Base-by-base conservation (phyloP, 2,113 vertebrate genomes). In the Nyctibius bracteatus region DNA sequence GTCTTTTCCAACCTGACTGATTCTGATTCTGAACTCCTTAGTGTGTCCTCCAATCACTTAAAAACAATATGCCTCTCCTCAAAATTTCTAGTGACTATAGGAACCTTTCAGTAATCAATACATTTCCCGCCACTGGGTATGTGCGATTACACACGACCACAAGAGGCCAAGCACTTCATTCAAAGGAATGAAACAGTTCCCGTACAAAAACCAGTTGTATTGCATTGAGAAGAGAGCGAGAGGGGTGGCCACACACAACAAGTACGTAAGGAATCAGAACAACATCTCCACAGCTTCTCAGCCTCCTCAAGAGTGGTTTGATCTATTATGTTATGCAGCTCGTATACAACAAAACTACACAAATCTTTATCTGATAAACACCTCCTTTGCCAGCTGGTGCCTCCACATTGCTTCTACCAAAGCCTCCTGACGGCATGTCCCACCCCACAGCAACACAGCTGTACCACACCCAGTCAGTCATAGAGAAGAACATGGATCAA, bases 341-440 rank as follows among this genome's bases (percentile, higher is more conserved):
- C 44, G 31, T 25, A 51, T 6, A 35, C 12, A 58, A 35, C 15
- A 46, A 49, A 74, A 59, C 20, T 28, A 12, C 79, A 68, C 0
- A 0, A 17, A 44, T 19, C 20, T 70, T 78, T 63, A 31, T 44
- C 14, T 5, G 8, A 25, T 39, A 82, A 67, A 37, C 10, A 46
- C 9, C 19, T 55, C 28, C 9, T 37, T 63, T 80, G 10, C 17
- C 18, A 80, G 44, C 22, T 59, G 39, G 14, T 20, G 23, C 41
- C 57, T 73, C 46, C 41, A 61, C 51, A 16, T 2, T 23, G 28
- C 55, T 77, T 51, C 44, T 51, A 23, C 30, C 1, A 0, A 71
- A 41, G 46, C 25, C 20, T 18, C n/a, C n/a, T 30, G 25, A 49
- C 4, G 1, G 46, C 49, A 61, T 0, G 0, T 67, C 30, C 43